phyloP scores from a whole-genome alignment of 2,888 invertebrate species.

The Andrena chrysosceles region DNA sequence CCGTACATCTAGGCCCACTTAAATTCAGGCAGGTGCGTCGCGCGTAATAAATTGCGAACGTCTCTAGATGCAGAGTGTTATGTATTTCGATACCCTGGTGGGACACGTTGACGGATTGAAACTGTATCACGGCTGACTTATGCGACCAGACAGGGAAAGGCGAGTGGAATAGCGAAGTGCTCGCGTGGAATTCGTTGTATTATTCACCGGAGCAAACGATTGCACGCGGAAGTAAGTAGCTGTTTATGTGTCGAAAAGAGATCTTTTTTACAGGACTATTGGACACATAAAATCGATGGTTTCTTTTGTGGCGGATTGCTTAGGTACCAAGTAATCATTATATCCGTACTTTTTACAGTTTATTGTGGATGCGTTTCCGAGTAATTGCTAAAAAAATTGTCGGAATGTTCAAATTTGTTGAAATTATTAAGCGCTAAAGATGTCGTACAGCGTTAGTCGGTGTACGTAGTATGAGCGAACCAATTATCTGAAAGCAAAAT shows the following conservation, averaged over 20 bases:
- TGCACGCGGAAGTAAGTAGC: slow-evolving; percentile 40
- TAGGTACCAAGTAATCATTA: too few species aligned
- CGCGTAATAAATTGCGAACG: slow-evolving; percentile 61
- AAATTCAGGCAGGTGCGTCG: slow-evolving; percentile 68
- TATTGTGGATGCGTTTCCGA: too few species aligned
- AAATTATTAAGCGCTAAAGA: too few species aligned
- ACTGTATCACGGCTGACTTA: slow-evolving; percentile 32
- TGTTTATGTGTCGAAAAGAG: slow-evolving; percentile 10
- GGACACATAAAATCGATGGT: too few species aligned
- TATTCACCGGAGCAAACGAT: slow-evolving; percentile 55
- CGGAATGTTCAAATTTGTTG: too few species aligned
- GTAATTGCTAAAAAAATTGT: too few species aligned
- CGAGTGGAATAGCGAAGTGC: slow-evolving; percentile 19
- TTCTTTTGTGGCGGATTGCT: too few species aligned
- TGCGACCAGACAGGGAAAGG: slow-evolving; percentile 40
- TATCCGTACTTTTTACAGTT: too few species aligned
- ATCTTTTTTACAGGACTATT: too few species aligned
- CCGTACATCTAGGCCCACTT: slow-evolving; percentile 55
- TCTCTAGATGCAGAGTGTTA: slow-evolving; percentile 38
- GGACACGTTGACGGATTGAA: slow-evolving; percentile 24
- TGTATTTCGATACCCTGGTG: slow-evolving; percentile 23
- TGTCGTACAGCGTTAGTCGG: too few species aligned
- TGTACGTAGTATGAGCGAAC: too few species aligned
- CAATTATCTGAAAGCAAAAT: too few species aligned
- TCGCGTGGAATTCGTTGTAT: slow-evolving; percentile 45